phyloP scores from a whole-genome alignment of 2,797 vertebrate genomes.

The Siniperca scherzeri region DNA sequence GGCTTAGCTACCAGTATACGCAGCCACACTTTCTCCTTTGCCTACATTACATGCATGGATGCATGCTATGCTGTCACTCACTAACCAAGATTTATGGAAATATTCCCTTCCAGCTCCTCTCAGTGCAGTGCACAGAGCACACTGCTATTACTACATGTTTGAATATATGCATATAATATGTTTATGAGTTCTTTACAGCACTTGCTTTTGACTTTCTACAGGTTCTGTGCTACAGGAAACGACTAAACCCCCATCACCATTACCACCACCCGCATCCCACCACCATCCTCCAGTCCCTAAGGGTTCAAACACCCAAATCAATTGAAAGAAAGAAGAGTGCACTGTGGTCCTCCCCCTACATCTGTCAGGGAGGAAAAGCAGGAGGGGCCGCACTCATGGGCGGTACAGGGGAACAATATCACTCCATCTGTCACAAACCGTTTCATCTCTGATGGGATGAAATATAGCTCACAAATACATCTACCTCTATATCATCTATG shows the following conservation, averaged over 20 bases:
- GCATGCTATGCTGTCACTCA: conserved; percentile 71
- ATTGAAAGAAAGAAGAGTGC: conserved; percentile 87
- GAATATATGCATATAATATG: conserved; percentile 67
- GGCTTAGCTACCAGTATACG: conserved; percentile 48
- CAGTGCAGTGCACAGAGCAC: conserved; percentile 24
- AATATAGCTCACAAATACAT: conserved; percentile 82
- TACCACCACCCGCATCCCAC: conserved; percentile 64
- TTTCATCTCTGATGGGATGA: conserved; percentile 84
- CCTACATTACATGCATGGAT: conserved; percentile 76
- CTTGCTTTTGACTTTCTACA: conserved; percentile 53
- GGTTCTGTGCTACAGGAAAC: conserved; percentile 78
- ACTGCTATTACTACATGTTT: conserved; percentile 35
- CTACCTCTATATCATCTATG: conserved; percentile 76
- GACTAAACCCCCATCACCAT: conserved; percentile 69
- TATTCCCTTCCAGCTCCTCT: conserved; percentile 48
- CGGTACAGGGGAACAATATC: conserved; percentile 84
- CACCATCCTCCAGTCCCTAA: conserved; percentile 77
- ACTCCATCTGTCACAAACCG: conserved; percentile 89
- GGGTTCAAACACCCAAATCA: conserved; percentile 88
- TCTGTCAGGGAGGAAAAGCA: conserved; percentile 86
- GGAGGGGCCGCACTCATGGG: conserved; percentile 81
- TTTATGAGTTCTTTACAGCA: conserved; percentile 62
- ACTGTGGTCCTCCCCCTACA: conserved; percentile 86
- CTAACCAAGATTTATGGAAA: conserved; percentile 79
- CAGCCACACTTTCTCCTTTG: conserved; percentile 62